phyloP scores from a whole-genome alignment of 2,888 invertebrate species.

The Acanthosepion lycidas region DNA sequence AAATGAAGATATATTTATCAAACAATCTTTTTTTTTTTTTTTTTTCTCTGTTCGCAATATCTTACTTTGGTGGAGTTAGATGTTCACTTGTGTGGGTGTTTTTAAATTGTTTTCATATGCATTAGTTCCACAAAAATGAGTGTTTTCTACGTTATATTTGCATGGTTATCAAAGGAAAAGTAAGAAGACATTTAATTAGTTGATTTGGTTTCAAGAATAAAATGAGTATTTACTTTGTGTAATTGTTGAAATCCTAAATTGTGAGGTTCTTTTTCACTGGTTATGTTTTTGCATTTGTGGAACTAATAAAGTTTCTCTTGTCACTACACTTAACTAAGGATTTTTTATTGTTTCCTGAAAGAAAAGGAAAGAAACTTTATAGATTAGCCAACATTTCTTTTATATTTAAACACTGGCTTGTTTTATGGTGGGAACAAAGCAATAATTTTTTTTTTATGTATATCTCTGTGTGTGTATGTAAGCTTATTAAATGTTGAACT shows the following conservation, averaged over 20 bases:
- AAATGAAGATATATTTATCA: too few species aligned
- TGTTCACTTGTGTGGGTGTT: not conserved
- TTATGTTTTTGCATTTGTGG: not conserved
- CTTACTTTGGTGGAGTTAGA: too few species aligned
- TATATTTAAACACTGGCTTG: not conserved
- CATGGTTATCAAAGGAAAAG: not conserved
- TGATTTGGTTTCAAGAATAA: not conserved
- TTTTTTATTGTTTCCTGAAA: not conserved
- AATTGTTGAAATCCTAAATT: not conserved
- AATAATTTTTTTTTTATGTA: not conserved
- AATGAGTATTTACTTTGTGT: not conserved
- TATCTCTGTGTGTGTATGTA: too few species aligned
- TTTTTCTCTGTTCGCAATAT: too few species aligned
- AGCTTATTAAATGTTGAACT: not conserved
- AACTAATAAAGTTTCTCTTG: not conserved
- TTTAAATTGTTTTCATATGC: not conserved
- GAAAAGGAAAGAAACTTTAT: not conserved
- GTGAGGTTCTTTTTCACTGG: not conserved
- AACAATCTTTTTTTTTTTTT: too few species aligned
- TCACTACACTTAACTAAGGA: not conserved
- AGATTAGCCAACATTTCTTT: not conserved
- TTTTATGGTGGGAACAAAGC: slow-evolving; percentile 17
- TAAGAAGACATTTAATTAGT: not conserved
- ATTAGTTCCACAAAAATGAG: not conserved
- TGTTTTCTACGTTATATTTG: not conserved